Base-by-base conservation (phyloP, 2,113 vertebrate genomes). In the Verasper variegatus region DNA sequence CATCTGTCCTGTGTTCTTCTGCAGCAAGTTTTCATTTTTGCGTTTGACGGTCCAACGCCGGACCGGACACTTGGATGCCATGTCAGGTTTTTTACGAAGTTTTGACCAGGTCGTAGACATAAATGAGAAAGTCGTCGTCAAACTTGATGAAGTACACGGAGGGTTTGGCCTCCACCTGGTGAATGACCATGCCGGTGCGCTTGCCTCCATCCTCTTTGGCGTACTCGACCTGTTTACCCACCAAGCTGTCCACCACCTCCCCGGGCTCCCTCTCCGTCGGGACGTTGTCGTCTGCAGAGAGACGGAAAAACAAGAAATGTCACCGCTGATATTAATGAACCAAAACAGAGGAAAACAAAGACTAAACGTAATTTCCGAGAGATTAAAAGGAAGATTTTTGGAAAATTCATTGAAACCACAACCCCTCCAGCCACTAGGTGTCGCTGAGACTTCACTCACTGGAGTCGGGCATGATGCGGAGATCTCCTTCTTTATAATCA, bases 101-200 rank as follows among this genome's bases (percentile, higher is more conserved):
- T 91, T 98, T 99, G 90, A 98, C 97, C 94, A 99, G 95, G 94
- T 98, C 97, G 42, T 99, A 99, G 90, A 99, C 97, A 87, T 99
- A 99, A 95, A 99, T 98, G 94, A 98, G 97, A 94, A 98, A 98
- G 95, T 99, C 97, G 82, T 98, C 98, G 91, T 98, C 97, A 83
- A 98, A 99, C 94, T 99, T 99, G 94, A 99, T 99, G 93, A 99
- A 99, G 95, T 99, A 99, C 91, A 98, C 97, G n/a, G 98, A 98
- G 65, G 97, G 97, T 88, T 98, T 98, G 94, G 98, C 97, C 93
- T 98, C 97, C 85, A 99, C 98, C 94, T 99, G 98, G 92, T 98
- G 98, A 93, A 99, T 98, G 93, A 98, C 98, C 98, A 99, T 98
- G 92, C 98, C 97, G 93, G 97, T 97, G 93, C 97, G 61, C 94